Conservation (phyloP, 2,797 vertebrate species). For the Nannoperca australis region DNA sequence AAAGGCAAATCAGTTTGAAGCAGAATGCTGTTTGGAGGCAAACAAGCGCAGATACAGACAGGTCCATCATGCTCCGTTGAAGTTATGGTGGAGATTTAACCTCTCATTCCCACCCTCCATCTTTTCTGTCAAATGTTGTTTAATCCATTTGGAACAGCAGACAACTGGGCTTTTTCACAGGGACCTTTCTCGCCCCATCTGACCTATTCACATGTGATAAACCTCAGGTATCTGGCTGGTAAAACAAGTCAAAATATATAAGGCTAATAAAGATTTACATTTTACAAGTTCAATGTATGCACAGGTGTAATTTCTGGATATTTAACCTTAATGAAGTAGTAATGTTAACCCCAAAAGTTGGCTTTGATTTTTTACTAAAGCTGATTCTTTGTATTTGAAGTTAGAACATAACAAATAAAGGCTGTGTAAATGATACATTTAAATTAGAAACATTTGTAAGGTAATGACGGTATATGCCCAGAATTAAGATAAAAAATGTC, state of each 20-base stretch:
- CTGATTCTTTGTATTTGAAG: neutral
- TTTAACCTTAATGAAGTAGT: neutral
- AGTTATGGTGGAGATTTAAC: neutral
- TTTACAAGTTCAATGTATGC: neutral
- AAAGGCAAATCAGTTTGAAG: neutral
- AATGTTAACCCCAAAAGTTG: neutral
- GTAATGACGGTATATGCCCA: neutral
- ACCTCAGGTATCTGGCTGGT: slow-evolving; percentile 21
- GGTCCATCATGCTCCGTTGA: neutral
- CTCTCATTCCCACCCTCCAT: neutral
- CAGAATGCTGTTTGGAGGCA: neutral
- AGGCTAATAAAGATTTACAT: neutral
- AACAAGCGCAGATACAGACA: neutral
- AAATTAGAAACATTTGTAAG: too few relatives aligned
- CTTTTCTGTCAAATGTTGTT: slow-evolving; percentile 16
- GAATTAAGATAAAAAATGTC: neutral
- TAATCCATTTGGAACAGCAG: slow-evolving; percentile 14
- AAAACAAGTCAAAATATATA: neutral
- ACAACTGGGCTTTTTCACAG: neutral
- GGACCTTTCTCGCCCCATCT: slow-evolving; percentile 12
- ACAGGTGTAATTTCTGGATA: neutral
- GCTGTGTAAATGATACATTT: neutral
- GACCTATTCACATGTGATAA: slow-evolving; percentile 25
- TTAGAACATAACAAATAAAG: neutral
- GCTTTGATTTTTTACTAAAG: neutral